Evolutionary conservation across 2,113 vertebrate species (phyloP).

Genomic region (Balaenoptera acutorostrata): DNA sequence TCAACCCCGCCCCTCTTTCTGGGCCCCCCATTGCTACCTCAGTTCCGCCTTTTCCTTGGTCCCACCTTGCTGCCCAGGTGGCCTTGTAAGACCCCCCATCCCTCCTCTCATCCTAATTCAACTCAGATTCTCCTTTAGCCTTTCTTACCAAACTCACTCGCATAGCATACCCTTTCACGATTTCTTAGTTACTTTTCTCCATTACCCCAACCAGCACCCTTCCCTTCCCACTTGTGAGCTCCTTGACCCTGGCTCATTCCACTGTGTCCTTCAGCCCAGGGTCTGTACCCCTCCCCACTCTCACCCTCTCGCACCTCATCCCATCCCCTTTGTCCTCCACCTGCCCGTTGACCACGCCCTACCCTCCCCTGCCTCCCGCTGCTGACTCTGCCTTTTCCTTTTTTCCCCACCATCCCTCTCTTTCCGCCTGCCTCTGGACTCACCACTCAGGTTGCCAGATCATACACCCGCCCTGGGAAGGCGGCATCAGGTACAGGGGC

Average conservation of each 20-base stretch:
- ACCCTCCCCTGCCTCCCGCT: neutral
- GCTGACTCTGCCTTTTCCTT: neutral
- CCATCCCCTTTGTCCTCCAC: neutral
- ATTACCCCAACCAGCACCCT: neutral
- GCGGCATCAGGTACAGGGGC: constrained; percentile 95
- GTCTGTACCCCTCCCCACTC: neutral
- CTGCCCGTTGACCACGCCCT: constrained; percentile 9
- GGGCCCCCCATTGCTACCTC: neutral
- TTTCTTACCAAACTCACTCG: neutral
- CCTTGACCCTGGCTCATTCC: neutral
- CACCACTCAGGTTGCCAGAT: constrained; percentile 87
- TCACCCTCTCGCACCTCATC: neutral
- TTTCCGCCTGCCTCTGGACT: neutral
- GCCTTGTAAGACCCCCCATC: neutral
- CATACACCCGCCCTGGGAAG: constrained; percentile 93
- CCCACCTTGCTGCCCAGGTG: neutral
- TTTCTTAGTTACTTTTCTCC: neutral
- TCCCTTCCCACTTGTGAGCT: neutral
- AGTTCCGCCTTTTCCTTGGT: neutral
- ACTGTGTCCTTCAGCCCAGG: neutral
- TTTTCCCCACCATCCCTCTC: neutral
- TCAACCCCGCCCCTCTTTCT: neutral
- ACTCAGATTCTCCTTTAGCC: neutral
- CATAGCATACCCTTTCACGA: neutral
- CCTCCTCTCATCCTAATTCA: neutral